Base-by-base conservation (phyloP, 2,113 vertebrate species). In the Corythaixoides concolor region DNA sequence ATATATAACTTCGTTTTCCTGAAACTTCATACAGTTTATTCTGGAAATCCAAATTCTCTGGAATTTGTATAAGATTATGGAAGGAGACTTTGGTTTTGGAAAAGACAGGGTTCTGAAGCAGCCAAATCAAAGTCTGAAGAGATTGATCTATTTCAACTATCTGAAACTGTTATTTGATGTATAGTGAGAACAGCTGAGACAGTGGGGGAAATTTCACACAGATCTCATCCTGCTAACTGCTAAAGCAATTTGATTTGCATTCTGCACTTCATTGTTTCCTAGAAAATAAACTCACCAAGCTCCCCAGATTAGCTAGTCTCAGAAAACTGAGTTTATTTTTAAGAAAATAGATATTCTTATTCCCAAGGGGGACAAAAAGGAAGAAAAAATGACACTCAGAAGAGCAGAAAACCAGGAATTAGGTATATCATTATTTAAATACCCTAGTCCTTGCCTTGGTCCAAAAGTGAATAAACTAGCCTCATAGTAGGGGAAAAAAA, bases 161-260 rank as follows among this genome's bases (percentile, higher is more conserved):
- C 63, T 67, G 53, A 91, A 91, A 66, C 55, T 79, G 74, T 64
- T 81, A 63, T 93, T 93, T 95, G 88, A 59, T 70, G 77, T 83
- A 62, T 15, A 90, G 75, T 59, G 64, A 95, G 72, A 95, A 69
- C 59, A 93, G 82, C 63, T 86, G 88, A 85, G 90, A 84, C 56
- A 80, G 70, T 30, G 28, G 47, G 30, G 21, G 43, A 92, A 91
- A 92, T 94, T 90, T 96, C 75, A 74, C 2, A 1, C 50, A 76
- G 55, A 70, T 92, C 47, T 15, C 3, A 0, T 85, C 53, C 35
- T 93, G 53, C 45, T 92, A 77, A 41, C 47, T 63, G 35, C 73
- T 96, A 83, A 90, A 86, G 37, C 28, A 70, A 86, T 88, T 94
- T 32, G 37, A 70, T 90, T 91, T 92, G 63, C 1, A 0, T 59